These are phyloP conservation scores for Uropetala carovei DNA, from an alignment of 2,888 invertebrate genomes.

Conservation along the genomic window DNA sequence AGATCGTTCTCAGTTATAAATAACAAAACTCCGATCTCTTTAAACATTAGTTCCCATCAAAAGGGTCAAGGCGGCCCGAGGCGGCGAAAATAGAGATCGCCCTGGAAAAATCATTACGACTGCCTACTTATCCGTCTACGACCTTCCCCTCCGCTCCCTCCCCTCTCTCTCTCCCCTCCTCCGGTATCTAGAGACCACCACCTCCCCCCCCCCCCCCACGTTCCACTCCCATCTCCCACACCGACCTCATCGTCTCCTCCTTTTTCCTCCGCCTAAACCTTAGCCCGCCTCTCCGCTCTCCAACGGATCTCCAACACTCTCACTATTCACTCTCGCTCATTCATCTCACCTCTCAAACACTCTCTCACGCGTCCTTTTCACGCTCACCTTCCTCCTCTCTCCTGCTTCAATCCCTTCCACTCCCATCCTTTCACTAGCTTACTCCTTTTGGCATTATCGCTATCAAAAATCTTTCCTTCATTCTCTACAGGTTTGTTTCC, in stretches of 20 bases:
- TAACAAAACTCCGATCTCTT: background rate
- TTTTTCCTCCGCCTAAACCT: too few relatives aligned
- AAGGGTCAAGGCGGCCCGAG: conserved; percentile 36
- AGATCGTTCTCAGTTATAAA: too few relatives aligned
- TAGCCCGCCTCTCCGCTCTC: too few relatives aligned
- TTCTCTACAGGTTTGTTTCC: too few relatives aligned
- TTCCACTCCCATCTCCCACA: background rate
- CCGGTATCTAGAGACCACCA: too few relatives aligned
- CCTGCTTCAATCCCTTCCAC: too few relatives aligned
- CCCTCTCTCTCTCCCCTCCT: background rate
- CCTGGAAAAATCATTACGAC: conserved; percentile 41
- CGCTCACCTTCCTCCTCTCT: background rate
- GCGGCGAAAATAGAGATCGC: background rate
- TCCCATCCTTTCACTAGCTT: background rate
- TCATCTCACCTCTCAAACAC: background rate
- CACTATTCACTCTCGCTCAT: too few relatives aligned
- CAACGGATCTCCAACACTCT: too few relatives aligned
- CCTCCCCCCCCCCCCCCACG: background rate
- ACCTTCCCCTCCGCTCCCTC: background rate
- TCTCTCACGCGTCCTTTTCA: background rate
- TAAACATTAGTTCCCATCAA: background rate
- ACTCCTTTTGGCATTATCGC: background rate
- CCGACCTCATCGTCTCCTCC: too few relatives aligned
- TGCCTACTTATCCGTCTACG: conserved; percentile 32
- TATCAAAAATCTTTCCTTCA: background rate